These are phyloP conservation scores for Paraplagusia blochii DNA, from an alignment of 2,113 vertebrate genomes.

Conservation along the genomic window DNA sequence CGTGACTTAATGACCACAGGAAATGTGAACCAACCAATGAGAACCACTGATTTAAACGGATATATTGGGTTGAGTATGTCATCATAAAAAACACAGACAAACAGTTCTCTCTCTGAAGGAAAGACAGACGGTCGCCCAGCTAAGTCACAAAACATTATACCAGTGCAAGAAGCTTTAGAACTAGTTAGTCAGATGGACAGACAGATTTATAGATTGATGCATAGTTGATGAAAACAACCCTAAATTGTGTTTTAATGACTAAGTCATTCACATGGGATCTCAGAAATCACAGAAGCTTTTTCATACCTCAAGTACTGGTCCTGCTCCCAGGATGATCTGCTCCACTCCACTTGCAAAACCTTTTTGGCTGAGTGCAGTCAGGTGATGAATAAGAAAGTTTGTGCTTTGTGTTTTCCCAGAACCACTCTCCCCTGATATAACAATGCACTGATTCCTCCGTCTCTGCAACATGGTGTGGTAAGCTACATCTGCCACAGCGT, in stretches of 20 bases:
- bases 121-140: too few species aligned
- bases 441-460: conserved; percentile 94
- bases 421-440: conserved; percentile 97
- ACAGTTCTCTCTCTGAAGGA: background rate
- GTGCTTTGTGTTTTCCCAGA: conserved; percentile 99
- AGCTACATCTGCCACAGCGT: conserved; percentile 94
- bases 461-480: conserved; percentile 96
- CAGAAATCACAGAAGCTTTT: background rate
- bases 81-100: conserved; percentile 15
- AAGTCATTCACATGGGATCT: too few species aligned
- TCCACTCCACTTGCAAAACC: conserved; percentile 98
- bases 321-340: conserved; percentile 97
- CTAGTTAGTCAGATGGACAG: too few species aligned
- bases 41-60: too few species aligned
- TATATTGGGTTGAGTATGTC: conserved; percentile 46
- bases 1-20: too few species aligned
- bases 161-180: too few species aligned
- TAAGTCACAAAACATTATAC: too few species aligned
- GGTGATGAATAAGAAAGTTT: conserved; percentile 98
- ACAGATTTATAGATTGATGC: too few species aligned
- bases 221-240: too few species aligned
- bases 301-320: conserved; percentile 96
- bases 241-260: too few species aligned
- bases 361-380: conserved; percentile 97
- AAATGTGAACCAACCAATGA: too few species aligned